A percentile compares a stretch with the other conserved stretches of the same genome.
Conservation (phyloP, 2,113 vertebrate genomes). For the Oncorhynchus nerka region DNA sequence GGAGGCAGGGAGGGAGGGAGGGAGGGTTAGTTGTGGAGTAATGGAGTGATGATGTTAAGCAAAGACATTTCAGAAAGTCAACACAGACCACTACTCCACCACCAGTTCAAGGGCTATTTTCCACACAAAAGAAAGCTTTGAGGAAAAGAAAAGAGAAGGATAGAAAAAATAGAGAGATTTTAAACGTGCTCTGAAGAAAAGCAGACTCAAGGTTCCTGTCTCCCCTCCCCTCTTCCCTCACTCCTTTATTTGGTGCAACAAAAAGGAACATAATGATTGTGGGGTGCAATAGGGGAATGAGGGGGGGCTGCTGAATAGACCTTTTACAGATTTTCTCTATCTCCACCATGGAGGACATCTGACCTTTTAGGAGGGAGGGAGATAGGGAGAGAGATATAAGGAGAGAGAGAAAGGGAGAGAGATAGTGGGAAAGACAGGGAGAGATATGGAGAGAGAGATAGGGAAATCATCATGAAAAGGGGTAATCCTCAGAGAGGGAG, state of each 20-base stretch:
- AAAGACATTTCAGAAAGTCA: constrained; percentile 56
- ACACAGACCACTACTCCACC: constrained; percentile 49
- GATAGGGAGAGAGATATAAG: constrained; percentile 44
- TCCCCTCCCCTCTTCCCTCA: constrained; percentile 20
- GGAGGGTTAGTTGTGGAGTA: neutral
- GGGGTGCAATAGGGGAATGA: constrained; percentile 82
- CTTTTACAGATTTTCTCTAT: constrained; percentile 85
- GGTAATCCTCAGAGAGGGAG: constrained; percentile 71
- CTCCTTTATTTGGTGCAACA: constrained; percentile 66
- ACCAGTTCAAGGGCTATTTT: constrained; percentile 71
- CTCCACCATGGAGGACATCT: constrained; percentile 93
- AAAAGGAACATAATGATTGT: constrained; percentile 89
- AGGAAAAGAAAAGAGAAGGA: constrained; percentile 58
- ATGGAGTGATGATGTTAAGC: constrained; percentile 16
- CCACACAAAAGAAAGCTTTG: constrained; percentile 70
- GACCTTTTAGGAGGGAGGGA: constrained; percentile 88
- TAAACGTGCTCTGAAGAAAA: constrained; percentile 69
- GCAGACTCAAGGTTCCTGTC: constrained; percentile 62
- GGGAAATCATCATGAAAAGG: constrained; percentile 72
- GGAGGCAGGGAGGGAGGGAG: neutral
- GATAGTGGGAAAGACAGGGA: constrained; percentile 46
- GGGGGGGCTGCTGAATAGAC: constrained; percentile 80
- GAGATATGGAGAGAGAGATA: constrained; percentile 9
- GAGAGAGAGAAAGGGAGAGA: constrained; percentile 56
- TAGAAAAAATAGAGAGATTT: constrained; percentile 68